Percentiles rank a stretch among this genome's conserved stretches.
phyloP scores from a whole-genome alignment of 2,113 vertebrate species.

The Notothenia coriiceps region DNA sequence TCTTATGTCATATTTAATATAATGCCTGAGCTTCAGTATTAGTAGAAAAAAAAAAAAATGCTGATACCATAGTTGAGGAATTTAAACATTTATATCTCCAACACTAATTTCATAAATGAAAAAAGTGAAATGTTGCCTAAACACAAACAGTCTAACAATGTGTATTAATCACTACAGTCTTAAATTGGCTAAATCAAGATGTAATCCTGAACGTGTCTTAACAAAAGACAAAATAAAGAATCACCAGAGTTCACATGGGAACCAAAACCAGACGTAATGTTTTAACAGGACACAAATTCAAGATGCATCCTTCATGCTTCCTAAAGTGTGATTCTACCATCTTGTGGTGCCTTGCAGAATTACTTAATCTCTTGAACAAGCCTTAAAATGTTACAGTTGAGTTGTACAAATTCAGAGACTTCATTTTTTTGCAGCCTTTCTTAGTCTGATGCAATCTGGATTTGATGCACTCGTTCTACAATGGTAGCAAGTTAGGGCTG shows the following conservation, averaged over 20 bases:
- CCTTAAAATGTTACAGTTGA: background rate
- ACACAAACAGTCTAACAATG: background rate
- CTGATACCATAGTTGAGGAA: background rate
- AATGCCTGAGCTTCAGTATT: background rate
- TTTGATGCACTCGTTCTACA: background rate
- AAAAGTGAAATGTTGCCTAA: too few relatives aligned
- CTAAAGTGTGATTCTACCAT: conserved; percentile 43
- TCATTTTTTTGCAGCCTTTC: background rate
- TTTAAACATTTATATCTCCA: background rate
- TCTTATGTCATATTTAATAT: background rate
- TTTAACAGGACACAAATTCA: background rate
- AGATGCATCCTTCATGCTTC: background rate
- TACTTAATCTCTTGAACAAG: background rate
- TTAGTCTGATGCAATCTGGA: background rate
- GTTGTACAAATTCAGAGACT: background rate
- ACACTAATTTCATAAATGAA: background rate
- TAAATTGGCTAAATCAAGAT: background rate
- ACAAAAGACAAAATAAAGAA: background rate
- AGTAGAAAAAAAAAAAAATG: background rate
- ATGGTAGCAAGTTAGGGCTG: background rate
- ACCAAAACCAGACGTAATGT: background rate
- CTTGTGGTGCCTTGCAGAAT: conserved; percentile 51
- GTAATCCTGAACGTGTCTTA: background rate
- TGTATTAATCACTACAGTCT: background rate
- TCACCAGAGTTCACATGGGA: background rate